Conservation (phyloP, 1,140 invertebrate species). For the Oryzaephilus surinamensis region DNA sequence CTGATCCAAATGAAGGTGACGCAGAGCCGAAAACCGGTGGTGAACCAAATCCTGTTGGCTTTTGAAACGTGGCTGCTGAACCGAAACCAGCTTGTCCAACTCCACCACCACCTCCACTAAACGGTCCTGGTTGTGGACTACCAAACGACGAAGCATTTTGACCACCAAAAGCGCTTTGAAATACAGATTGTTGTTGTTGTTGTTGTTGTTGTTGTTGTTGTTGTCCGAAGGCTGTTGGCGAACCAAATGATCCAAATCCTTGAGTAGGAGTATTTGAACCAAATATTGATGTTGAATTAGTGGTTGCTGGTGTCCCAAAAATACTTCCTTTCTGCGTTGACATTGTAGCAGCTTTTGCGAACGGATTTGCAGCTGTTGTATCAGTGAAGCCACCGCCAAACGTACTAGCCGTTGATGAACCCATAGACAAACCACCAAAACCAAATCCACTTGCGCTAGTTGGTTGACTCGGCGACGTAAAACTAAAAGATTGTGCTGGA, state of each 20-base stretch:
- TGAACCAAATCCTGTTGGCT: slow-evolving; percentile 36
- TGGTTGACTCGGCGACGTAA: neutral
- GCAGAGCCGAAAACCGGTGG: slow-evolving; percentile 38
- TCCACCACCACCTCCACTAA: slow-evolving; percentile 27
- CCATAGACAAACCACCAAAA: slow-evolving; percentile 24
- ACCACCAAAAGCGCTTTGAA: slow-evolving; percentile 16
- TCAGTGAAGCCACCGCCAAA: slow-evolving; percentile 2
- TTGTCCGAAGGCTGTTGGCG: slow-evolving; percentile 16
- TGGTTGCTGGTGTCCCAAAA: slow-evolving; percentile 9
- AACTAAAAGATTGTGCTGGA: slow-evolving; percentile 4
- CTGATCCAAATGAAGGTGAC: slow-evolving; percentile 36
- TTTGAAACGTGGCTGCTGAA: slow-evolving; percentile 21
- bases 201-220: too few relatives aligned
- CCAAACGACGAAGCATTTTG: slow-evolving; percentile 6
- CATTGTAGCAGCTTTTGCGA: slow-evolving; percentile 7
- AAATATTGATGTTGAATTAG: slow-evolving; percentile 13
- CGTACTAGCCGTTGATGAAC: slow-evolving; percentile 10
- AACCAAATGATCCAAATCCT: slow-evolving; percentile 19
- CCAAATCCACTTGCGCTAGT: slow-evolving; percentile 8
- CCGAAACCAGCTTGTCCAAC: slow-evolving; percentile 35
- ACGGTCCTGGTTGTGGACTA: slow-evolving; percentile 18
- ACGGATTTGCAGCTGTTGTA: slow-evolving; percentile 18
- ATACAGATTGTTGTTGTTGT: slow-evolving; percentile 21
- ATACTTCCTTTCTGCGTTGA: neutral
- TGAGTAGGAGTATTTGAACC: slow-evolving; percentile 1